phyloP scores from a whole-genome alignment of 2,888 invertebrate species.

The Papilio protenor region DNA sequence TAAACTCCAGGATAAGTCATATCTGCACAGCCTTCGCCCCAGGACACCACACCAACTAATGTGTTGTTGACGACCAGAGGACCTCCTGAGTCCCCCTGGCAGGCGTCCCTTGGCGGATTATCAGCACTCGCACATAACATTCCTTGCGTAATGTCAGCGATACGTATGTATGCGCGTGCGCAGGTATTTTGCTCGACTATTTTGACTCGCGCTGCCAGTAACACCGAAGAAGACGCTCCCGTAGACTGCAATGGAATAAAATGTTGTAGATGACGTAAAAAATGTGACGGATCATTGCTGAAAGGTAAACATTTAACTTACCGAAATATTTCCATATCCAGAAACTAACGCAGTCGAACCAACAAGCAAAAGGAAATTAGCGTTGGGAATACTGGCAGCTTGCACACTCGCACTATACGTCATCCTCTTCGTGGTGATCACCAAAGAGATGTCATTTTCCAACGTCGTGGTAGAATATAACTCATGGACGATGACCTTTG shows the following conservation, averaged over 20 bases:
- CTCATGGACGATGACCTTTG: conserved; percentile 61
- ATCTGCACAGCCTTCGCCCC: conserved; percentile 84
- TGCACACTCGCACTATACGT: conserved; percentile 58
- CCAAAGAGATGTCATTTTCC: conserved; percentile 71
- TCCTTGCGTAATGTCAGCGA: conserved; percentile 63
- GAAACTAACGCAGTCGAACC: conserved; percentile 72
- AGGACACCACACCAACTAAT: conserved; percentile 83
- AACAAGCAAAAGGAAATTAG: conserved; percentile 55
- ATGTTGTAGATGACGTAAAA: background rate
- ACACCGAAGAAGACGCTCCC: conserved; percentile 62
- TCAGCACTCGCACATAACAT: conserved; percentile 76
- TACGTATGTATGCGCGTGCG: conserved; percentile 64
- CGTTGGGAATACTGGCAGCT: conserved; percentile 60
- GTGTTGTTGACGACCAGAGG: conserved; percentile 77
- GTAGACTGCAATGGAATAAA: conserved; percentile 59
- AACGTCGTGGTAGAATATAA: conserved; percentile 61
- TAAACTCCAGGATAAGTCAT: conserved; percentile 83
- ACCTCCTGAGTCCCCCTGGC: conserved; percentile 86
- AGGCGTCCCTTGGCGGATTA: conserved; percentile 70
- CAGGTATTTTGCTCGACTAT: conserved; percentile 71
- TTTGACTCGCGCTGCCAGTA: conserved; percentile 70
- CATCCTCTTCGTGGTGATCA: conserved; percentile 61
- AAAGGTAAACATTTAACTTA: conserved; percentile 46
- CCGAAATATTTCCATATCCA: conserved; percentile 70
- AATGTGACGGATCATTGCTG: background rate